Base-by-base conservation (phyloP, 2,797 vertebrate species). In the Tenualosa ilisha region DNA sequence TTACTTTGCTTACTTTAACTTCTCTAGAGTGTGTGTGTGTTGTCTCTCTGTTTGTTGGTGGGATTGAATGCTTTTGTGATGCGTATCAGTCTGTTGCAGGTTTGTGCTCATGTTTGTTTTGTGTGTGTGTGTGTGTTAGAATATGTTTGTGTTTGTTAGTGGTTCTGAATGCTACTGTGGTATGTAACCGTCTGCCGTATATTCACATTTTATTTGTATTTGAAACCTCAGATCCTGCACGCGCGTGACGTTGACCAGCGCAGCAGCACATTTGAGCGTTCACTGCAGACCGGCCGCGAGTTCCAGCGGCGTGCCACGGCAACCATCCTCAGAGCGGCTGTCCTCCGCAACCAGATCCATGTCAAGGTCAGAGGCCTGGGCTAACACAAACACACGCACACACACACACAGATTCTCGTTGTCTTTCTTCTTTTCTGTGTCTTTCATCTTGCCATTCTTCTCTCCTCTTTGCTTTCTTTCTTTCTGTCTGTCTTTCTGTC, bases 261-360 rank as follows among this genome's bases (percentile, higher is more conserved):
- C 86, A 96, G 96, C 90, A 96, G 95, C 63, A 96, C 96, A 12
- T 96, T 96, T 17, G 96, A 96, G 91, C 96, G 95, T 84, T 96
- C 96, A 31, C 90, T 96, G 68, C 92, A 96, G 20, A 96, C 96
- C 95, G 96, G 96, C 82, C 95, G 95, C 86, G 96, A 96, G 86
- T 96, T 96, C 43, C 96, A 96, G 89, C 93, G 96, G 2, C 94
- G 96, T 1, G 95, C 95, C 91, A 96, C 96, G 83, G 96, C 96
- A 0, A 96, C 95, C 95, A 96, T 96, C 89, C 91, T 96, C 84
- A 91, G 96, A 31, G 96, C 96, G 0, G 96, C 96, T 0, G 96
- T 96, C 31, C 72, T 79, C 6, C 72, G 72, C 72, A 43, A 79
- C 72, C 72, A 79, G 37, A 79, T 79, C 40, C 72, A 79, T 17